Evolutionary conservation across 2,113 vertebrate species (phyloP).

Genomic region (Eurystomus gularis): DNA sequence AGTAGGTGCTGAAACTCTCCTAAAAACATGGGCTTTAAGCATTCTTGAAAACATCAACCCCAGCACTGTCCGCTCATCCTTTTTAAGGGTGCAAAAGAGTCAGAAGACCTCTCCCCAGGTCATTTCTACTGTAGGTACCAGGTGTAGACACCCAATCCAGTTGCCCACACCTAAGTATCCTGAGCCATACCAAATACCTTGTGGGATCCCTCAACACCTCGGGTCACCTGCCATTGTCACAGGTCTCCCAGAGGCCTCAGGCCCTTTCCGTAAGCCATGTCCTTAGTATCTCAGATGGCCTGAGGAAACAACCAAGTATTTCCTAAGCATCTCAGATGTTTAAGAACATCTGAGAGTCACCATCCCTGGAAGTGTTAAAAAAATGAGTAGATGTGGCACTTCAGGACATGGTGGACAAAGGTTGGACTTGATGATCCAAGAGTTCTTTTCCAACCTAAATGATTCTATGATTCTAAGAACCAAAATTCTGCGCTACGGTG

Average conservation of each 20-base stretch:
- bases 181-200: fast-evolving
- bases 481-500: neutral
- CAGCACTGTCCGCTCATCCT: neutral
- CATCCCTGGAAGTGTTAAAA: too few species aligned
- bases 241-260: neutral
- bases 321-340: neutral
- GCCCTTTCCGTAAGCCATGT: neutral
- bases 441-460: too few species aligned
- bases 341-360: too few species aligned
- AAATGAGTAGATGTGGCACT: too few species aligned
- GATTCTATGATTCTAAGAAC: too few species aligned
- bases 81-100: neutral
- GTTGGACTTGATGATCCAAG: too few species aligned
- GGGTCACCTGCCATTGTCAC: neutral
- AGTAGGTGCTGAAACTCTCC: neutral
- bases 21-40: neutral
- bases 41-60: neutral
- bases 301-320: neutral
- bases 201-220: neutral
- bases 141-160: neutral
- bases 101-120: neutral
- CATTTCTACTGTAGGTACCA: neutral
- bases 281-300: neutral
- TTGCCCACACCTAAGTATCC: neutral
- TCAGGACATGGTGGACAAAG: too few species aligned